A percentile compares a stretch with the other conserved stretches of the same genome.
Conservation (phyloP, 2,797 vertebrate genomes). For the Spinus pinus region DNA sequence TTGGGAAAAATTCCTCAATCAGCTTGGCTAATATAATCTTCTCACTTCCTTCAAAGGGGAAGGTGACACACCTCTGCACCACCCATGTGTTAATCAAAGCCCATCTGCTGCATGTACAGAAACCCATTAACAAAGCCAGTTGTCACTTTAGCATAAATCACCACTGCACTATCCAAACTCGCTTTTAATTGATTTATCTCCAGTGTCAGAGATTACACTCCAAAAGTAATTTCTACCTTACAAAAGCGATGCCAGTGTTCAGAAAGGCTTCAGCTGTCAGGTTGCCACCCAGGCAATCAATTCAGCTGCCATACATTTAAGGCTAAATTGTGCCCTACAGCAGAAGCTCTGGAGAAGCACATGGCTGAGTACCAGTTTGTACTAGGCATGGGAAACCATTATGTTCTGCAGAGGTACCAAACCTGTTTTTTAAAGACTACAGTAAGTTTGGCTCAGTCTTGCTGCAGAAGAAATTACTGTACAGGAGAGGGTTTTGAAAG, state of each 20-base stretch:
- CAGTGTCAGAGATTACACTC: not conserved
- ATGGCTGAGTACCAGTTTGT: not conserved
- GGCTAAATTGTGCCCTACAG: not conserved
- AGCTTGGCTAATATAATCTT: not conserved
- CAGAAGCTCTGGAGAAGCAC: not conserved
- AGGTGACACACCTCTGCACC: not conserved
- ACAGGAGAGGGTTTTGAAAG: not conserved
- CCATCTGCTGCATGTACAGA: not conserved
- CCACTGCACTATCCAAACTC: not conserved
- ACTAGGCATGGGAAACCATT: not conserved
- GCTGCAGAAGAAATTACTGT: not conserved
- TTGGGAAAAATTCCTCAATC: not conserved
- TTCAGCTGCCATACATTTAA: not conserved
- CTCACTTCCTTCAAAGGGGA: not conserved
- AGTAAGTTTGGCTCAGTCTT: not conserved
- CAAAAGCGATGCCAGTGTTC: not conserved
- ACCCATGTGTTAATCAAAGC: not conserved
- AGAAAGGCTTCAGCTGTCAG: not conserved
- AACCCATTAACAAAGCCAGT: not conserved
- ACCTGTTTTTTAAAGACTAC: not conserved
- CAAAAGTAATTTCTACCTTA: not conserved
- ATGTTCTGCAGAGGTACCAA: not conserved
- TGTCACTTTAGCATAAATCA: not conserved
- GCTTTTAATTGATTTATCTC: not conserved
- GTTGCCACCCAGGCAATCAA: not conserved